Base-by-base conservation (phyloP, 2,113 vertebrate species). In the Pithys albifrons region DNA sequence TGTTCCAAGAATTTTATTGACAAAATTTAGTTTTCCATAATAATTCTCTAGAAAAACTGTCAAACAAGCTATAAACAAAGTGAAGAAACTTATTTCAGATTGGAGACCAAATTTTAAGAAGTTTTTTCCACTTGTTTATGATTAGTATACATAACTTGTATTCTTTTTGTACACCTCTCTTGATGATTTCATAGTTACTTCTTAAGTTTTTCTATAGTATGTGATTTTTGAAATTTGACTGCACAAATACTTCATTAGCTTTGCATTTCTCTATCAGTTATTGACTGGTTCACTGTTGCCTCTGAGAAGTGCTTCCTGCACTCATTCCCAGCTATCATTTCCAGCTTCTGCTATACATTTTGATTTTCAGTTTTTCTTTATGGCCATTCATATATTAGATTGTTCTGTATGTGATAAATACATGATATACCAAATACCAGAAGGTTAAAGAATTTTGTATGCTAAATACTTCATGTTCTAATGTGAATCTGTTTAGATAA, bases 121-220 rank as follows among this genome's bases (percentile, higher is more conserved):
- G 7, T 23, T 28, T 20, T 10, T 11, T 2, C 1, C 1, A 1
- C 12, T 0, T 0, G 9, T 71, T 58, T 23, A 41, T 54, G 43
- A 54, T 12, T 79, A 29, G 14, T 35, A 10, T 12, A n/a, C 12
- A 5, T 49, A 45, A 67, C 6, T 7, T 35, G 14, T 5, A 71
- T 54, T 67, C 8, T 22, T 67, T 89, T 49, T 55, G 5, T 15
- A 12, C 6, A 24, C 0, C 3, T 76, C 5, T 35, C 9, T 8
- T 19, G 43, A 46, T 22, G 16, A 64, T 31, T 64, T 67, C 35
- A 48, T 58, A 57, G 23, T 17, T 24, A 15, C 29, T 16, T 62
- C 66, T 31, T 8, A 51, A 43, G 4, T 35, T 48, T 41, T 55
- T 77, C 37, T 37, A 5, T 33, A 58, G 16, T 29, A 66, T 48